A percentile compares a stretch with the other conserved stretches of the same genome.
These are phyloP conservation scores for Campoplex capitator DNA, from an alignment of 2,888 invertebrate genomes.

Conservation along the genomic window DNA sequence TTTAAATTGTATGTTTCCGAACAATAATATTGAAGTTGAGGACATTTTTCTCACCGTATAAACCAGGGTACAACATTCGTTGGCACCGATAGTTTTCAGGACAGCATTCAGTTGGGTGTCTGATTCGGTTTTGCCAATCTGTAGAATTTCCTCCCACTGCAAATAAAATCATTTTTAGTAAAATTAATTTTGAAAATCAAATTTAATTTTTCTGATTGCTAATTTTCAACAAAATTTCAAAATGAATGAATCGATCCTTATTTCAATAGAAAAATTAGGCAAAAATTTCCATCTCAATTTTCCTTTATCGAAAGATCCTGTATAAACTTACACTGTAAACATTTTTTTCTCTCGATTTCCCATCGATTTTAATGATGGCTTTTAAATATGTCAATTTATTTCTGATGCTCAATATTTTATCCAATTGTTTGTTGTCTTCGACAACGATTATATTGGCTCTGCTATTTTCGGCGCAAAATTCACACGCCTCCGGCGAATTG, in stretches of 20 bases:
- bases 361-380: constrained; percentile 90
- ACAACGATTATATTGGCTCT: constrained; percentile 94
- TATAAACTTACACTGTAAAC: constrained; percentile 86
- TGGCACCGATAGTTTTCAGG: constrained; percentile 89
- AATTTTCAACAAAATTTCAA: neutral
- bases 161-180: constrained; percentile 44
- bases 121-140: constrained; percentile 89
- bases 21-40: constrained; percentile 12
- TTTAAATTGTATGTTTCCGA: neutral
- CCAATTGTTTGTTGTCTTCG: constrained; percentile 94
- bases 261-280: too few species aligned
- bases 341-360: constrained; percentile 86
- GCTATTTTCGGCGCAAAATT: constrained; percentile 90
- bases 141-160: constrained; percentile 93
- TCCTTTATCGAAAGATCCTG: neutral
- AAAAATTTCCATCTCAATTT: neutral
- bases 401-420: constrained; percentile 91
- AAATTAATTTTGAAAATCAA: too few species aligned
- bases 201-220: neutral
- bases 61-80: constrained; percentile 94
- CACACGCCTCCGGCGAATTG: constrained; percentile 94
- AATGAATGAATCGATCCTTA: neutral
- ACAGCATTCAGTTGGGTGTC: constrained; percentile 89
- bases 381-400: constrained; percentile 90
- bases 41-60: constrained; percentile 88